Percentiles rank a stretch among this genome's conserved stretches.
phyloP scores from a whole-genome alignment of 2,113 vertebrate species.

The Nanorana parkeri region DNA sequence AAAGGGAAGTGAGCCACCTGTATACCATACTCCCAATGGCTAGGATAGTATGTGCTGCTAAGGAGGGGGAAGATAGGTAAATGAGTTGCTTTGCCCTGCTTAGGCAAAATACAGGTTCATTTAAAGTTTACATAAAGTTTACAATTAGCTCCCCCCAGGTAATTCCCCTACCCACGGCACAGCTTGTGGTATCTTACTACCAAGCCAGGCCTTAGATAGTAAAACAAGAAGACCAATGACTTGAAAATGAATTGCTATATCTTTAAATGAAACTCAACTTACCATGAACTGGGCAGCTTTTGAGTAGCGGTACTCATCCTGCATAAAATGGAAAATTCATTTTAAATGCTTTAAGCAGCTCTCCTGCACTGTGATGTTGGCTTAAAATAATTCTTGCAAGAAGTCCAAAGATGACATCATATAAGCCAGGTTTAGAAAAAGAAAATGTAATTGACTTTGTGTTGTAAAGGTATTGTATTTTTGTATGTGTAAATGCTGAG shows the following conservation, averaged over 20 bases:
- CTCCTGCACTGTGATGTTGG: slow-evolving; percentile 44
- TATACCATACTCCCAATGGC: too few species aligned
- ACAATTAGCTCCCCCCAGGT: too few species aligned
- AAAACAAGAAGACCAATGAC: background rate
- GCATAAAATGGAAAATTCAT: slow-evolving; percentile 58
- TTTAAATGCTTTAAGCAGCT: slow-evolving; percentile 54
- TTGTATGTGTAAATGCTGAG: slow-evolving; percentile 7
- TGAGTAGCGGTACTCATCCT: slow-evolving; percentile 57
- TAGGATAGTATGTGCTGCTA: too few species aligned
- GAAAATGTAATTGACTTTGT: background rate
- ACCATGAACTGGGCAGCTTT: slow-evolving; percentile 56
- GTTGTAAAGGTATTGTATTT: background rate
- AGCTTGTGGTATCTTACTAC: too few species aligned
- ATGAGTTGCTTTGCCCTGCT: too few species aligned
- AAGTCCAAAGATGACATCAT: slow-evolving; percentile 54
- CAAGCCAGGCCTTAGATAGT: background rate
- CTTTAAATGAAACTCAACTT: slow-evolving; percentile 51
- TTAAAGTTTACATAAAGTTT: too few species aligned
- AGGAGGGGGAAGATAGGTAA: too few species aligned
- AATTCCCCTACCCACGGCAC: too few species aligned
- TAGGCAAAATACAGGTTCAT: too few species aligned
- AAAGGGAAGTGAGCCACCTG: too few species aligned
- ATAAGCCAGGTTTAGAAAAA: slow-evolving; percentile 39
- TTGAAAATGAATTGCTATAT: slow-evolving; percentile 36
- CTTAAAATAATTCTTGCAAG: slow-evolving; percentile 51